These are phyloP conservation scores for Scomberomorus guttatus DNA, from an alignment of 2,797 vertebrate species.

Conservation along the genomic window DNA sequence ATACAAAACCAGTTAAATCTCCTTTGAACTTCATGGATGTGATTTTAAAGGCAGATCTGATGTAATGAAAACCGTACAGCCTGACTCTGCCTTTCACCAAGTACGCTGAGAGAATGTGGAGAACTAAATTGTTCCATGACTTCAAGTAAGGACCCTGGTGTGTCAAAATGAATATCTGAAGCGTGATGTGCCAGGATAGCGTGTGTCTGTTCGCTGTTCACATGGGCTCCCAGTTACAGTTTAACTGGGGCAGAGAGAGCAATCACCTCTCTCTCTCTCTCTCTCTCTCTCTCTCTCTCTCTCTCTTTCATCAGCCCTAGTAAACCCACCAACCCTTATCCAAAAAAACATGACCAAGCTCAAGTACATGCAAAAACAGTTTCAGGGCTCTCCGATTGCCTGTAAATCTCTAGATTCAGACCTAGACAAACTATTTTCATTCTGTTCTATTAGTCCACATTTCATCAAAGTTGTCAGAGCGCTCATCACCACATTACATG, in stretches of 20 bases:
- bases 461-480: slow-evolving; percentile 42
- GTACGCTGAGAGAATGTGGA: slow-evolving; percentile 21
- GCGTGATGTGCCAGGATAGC: slow-evolving; percentile 28
- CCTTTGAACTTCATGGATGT: slow-evolving; percentile 12
- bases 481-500: slow-evolving; percentile 12
- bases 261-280: slow-evolving; percentile 23
- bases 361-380: slow-evolving; percentile 23
- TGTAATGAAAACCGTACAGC: slow-evolving; percentile 9
- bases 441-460: slow-evolving; percentile 28
- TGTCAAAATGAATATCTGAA: slow-evolving; percentile 56
- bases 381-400: slow-evolving; percentile 20
- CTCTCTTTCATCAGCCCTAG: slow-evolving; percentile 47
- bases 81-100: slow-evolving; percentile 23
- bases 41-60: slow-evolving; percentile 33
- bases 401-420: slow-evolving; percentile 43
- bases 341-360: slow-evolving; percentile 37
- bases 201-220: slow-evolving; percentile 16
- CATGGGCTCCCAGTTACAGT: slow-evolving; percentile 31
- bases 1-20: slow-evolving; percentile 10
- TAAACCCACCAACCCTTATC: slow-evolving; percentile 43
- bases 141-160: slow-evolving; percentile 33
- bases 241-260: slow-evolving; percentile 60
- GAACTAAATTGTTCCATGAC: slow-evolving; percentile 52
- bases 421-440: slow-evolving; percentile 40
- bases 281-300: slow-evolving; percentile 33